Percentiles rank a stretch among this genome's conserved stretches.
Evolutionary conservation across 2,113 vertebrate species (phyloP).

Genomic region (Lathamus discolor): DNA sequence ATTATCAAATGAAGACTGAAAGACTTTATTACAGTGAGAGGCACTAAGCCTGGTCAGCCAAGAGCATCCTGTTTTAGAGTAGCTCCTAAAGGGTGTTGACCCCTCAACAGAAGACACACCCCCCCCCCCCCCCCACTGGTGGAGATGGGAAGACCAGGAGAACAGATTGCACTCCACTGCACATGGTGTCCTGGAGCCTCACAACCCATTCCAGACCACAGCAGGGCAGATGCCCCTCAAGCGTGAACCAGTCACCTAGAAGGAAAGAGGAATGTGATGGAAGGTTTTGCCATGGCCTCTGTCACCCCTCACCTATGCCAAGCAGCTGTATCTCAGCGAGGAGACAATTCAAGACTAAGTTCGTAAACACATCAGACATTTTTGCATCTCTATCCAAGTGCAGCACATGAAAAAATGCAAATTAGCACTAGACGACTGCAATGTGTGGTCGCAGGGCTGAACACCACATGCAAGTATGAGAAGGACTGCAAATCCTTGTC

Average conservation of each 20-base stretch:
- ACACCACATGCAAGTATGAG: not conserved
- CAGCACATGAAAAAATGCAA: not conserved
- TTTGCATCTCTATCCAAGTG: rapidly evolving
- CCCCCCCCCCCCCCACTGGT: not conserved
- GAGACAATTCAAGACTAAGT: not conserved
- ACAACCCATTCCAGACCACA: not conserved
- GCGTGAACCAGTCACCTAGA: rapidly evolving
- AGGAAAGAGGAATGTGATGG: not conserved
- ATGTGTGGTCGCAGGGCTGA: not conserved
- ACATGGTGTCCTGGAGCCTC: not conserved
- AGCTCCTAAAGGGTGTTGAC: not conserved
- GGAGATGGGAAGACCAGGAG: not conserved
- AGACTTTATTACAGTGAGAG: not conserved
- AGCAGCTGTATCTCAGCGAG: not conserved
- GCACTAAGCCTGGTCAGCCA: not conserved
- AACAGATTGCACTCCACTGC: not conserved
- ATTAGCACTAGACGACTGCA: not conserved
- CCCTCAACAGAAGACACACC: not conserved
- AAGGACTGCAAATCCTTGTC: not conserved
- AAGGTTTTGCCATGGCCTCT: not conserved
- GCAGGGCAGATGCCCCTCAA: not conserved
- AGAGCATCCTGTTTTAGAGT: not conserved
- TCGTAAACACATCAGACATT: not conserved
- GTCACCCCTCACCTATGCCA: not conserved
- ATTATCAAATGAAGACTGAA: not conserved